Percentiles rank a stretch among this genome's conserved stretches.
phyloP scores from a whole-genome alignment of 2,797 vertebrate species.

The Pipistrellus kuhlii region DNA sequence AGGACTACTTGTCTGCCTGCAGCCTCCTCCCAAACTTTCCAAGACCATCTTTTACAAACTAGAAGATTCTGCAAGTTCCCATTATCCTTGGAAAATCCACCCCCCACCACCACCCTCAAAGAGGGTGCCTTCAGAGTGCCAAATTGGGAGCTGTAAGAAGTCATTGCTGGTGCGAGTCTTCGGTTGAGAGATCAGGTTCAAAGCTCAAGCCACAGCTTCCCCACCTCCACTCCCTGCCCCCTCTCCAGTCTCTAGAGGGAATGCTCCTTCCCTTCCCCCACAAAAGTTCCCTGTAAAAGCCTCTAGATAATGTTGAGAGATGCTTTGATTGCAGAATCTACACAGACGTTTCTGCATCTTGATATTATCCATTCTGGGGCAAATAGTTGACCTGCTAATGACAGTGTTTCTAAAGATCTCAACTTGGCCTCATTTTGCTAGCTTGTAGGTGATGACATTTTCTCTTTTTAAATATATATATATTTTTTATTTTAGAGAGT shows the following conservation, averaged over 20 bases:
- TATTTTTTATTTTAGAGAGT: too few relatives aligned
- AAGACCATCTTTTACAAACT: not conserved
- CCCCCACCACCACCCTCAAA: not conserved
- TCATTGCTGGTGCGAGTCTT: not conserved
- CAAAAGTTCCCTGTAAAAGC: not conserved
- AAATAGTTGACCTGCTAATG: not conserved
- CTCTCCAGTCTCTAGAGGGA: not conserved
- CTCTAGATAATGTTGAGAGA: not conserved
- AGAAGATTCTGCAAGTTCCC: not conserved
- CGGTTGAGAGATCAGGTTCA: slow-evolving; percentile 77
- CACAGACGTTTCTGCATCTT: not conserved
- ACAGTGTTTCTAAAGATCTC: not conserved
- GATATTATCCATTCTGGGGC: not conserved
- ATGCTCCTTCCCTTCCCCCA: not conserved
- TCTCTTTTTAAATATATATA: not conserved
- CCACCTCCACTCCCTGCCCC: not conserved
- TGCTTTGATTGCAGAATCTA: not conserved
- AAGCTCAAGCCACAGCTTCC: slow-evolving; percentile 53
- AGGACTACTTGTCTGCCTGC: not conserved
- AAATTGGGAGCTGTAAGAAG: slow-evolving; percentile 59
- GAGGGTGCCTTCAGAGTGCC: slow-evolving; percentile 44
- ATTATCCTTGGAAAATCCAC: slow-evolving; percentile 26
- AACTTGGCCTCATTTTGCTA: not conserved
- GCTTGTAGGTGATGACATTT: not conserved
- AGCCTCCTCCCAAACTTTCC: not conserved